A percentile compares a stretch with the other conserved stretches of the same genome.
These are phyloP conservation scores for Andrena trimmerana DNA, from an alignment of 2,888 invertebrate species.

Conservation along the genomic window DNA sequence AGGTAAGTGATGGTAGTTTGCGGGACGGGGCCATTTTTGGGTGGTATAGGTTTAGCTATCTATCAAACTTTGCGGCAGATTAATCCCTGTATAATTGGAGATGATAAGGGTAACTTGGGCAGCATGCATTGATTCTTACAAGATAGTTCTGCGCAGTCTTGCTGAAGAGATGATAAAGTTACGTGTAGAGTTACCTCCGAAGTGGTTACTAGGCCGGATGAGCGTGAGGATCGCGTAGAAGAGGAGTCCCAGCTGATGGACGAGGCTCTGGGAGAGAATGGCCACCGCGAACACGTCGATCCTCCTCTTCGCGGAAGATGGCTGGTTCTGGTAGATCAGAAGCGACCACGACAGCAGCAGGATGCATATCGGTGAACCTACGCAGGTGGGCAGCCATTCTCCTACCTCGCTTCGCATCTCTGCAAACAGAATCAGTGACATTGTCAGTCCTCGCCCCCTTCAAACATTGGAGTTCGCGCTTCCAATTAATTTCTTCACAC, in stretches of 20 bases:
- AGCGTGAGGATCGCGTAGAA: constrained; percentile 83
- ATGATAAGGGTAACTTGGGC: too few relatives aligned
- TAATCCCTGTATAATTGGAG: too few relatives aligned
- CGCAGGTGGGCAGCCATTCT: constrained; percentile 85
- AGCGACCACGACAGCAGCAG: constrained; percentile 85
- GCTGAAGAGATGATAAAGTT: too few relatives aligned
- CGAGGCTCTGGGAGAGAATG: constrained; percentile 83
- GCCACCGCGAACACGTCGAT: constrained; percentile 86
- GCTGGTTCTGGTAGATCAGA: constrained; percentile 85
- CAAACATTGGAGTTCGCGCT: too few relatives aligned
- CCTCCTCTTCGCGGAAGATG: constrained; percentile 83
- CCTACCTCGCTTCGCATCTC: constrained; percentile 84
- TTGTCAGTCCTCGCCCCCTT: neutral
- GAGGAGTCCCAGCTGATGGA: constrained; percentile 83
- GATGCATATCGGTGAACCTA: constrained; percentile 85
- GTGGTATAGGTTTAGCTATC: too few relatives aligned
- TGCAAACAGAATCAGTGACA: constrained; percentile 57
- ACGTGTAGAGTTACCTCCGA: constrained; percentile 76
- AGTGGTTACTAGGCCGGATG: constrained; percentile 83
- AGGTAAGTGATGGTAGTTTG: too few relatives aligned
- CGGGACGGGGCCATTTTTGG: too few relatives aligned
- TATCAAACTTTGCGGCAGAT: too few relatives aligned
- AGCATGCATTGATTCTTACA: too few relatives aligned
- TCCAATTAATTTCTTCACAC: too few relatives aligned
- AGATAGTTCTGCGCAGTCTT: too few relatives aligned